Percentiles rank a stretch among this genome's conserved stretches.
Evolutionary conservation across 2,113 vertebrate genomes (phyloP).

Genomic region (Bothrops jararaca): DNA sequence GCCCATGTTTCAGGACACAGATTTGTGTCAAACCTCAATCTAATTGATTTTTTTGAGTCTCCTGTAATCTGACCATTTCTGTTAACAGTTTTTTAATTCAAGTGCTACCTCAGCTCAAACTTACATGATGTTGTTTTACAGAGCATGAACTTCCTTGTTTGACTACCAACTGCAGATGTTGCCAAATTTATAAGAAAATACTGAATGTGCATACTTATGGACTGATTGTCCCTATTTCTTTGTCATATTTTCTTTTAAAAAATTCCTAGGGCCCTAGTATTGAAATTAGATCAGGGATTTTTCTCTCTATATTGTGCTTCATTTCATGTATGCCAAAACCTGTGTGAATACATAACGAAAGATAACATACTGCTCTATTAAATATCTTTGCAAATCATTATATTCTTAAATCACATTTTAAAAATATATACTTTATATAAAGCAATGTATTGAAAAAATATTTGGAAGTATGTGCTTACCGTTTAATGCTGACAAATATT

Average conservation of each 20-base stretch:
- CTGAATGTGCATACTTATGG: neutral
- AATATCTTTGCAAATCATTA: neutral
- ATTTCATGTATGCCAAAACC: neutral
- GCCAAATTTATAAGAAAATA: neutral
- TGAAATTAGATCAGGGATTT: neutral
- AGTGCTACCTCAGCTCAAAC: neutral
- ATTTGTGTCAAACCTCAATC: neutral
- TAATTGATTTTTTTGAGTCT: neutral
- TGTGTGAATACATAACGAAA: neutral
- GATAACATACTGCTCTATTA: neutral
- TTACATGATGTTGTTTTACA: neutral
- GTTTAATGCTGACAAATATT: neutral
- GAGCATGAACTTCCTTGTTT: neutral
- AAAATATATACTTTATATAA: neutral
- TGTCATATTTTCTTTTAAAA: neutral
- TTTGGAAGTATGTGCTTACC: neutral
- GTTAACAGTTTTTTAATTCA: neutral
- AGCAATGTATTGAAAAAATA: neutral
- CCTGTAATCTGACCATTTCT: neutral
- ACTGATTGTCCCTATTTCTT: neutral
- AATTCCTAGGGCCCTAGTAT: neutral
- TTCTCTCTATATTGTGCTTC: neutral
- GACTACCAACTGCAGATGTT: neutral
- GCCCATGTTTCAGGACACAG: neutral
- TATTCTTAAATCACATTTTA: neutral